These are phyloP conservation scores for Tragelaphus oryx DNA, from an alignment of 2,797 vertebrate genomes.

Conservation along the genomic window DNA sequence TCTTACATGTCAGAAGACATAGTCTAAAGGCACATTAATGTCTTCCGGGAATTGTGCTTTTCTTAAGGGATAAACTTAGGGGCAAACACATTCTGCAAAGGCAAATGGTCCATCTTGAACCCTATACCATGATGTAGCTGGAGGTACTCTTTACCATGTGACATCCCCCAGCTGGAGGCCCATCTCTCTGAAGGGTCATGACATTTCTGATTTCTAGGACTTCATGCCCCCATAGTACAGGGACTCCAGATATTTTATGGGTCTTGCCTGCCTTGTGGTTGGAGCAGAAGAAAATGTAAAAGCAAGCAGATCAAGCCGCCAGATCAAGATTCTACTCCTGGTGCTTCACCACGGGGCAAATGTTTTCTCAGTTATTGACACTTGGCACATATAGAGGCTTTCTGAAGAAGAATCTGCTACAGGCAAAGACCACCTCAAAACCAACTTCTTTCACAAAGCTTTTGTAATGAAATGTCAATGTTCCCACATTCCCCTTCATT, in stretches of 20 bases:
- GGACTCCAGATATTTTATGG: not conserved
- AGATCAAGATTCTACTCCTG: not conserved
- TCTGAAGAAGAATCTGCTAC: slow-evolving; percentile 19
- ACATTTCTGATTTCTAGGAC: not conserved
- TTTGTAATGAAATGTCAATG: not conserved
- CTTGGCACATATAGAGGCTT: not conserved
- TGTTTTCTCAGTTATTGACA: not conserved
- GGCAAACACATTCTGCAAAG: not conserved
- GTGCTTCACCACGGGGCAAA: not conserved
- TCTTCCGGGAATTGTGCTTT: not conserved
- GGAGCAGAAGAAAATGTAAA: not conserved
- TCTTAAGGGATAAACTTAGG: not conserved
- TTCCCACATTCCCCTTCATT: slow-evolving; percentile 14
- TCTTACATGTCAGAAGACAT: slow-evolving; percentile 1
- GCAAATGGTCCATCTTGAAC: not conserved
- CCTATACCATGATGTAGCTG: not conserved
- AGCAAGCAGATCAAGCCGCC: not conserved
- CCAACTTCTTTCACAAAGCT: not conserved
- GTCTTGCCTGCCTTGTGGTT: not conserved
- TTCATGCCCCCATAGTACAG: not conserved
- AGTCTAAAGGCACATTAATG: not conserved
- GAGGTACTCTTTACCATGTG: not conserved
- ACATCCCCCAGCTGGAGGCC: not conserved
- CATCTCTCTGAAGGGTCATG: not conserved
- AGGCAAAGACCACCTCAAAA: not conserved